A percentile compares a stretch with the other conserved stretches of the same genome.
phyloP scores from a whole-genome alignment of 2,113 vertebrate species.

The Rhizomys pruinosus region DNA sequence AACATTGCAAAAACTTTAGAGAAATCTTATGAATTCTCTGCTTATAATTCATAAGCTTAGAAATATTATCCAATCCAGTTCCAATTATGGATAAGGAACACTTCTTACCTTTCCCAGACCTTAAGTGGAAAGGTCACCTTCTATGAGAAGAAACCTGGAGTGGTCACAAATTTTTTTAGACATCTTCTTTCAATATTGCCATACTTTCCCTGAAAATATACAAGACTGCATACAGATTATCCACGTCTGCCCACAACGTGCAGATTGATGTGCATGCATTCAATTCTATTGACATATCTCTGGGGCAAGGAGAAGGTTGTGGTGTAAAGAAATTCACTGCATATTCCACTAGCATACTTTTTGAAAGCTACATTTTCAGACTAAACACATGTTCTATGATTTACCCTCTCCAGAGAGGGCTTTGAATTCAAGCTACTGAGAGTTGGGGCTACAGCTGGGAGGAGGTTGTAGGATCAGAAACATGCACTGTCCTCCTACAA shows the following conservation, averaged over 20 bases:
- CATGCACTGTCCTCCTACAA: constrained; percentile 78
- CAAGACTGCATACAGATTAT: constrained; percentile 81
- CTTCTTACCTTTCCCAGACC: background rate
- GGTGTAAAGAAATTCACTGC: constrained; percentile 81
- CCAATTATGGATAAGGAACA: constrained; percentile 44
- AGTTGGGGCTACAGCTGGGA: constrained; percentile 62
- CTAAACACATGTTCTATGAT: constrained; percentile 84
- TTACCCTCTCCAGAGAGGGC: constrained; percentile 83
- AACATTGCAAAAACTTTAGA: constrained; percentile 74
- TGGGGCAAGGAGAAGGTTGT: constrained; percentile 80
- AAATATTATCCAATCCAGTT: background rate
- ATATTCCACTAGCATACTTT: constrained; percentile 81
- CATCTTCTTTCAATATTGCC: constrained; percentile 81
- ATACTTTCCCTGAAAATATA: constrained; percentile 80
- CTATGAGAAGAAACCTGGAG: constrained; percentile 75
- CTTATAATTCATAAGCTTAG: constrained; percentile 26
- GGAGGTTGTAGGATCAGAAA: constrained; percentile 77
- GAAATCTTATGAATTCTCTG: background rate
- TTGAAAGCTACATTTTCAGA: constrained; percentile 83
- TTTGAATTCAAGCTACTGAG: constrained; percentile 79
- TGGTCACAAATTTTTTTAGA: constrained; percentile 76
- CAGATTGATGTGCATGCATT: constrained; percentile 69
- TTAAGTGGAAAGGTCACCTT: constrained; percentile 73
- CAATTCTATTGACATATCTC: constrained; percentile 83
- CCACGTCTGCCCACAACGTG: constrained; percentile 73